phyloP scores from a whole-genome alignment of 2,113 vertebrate species.

The Lycocorax pyrrhopterus region DNA sequence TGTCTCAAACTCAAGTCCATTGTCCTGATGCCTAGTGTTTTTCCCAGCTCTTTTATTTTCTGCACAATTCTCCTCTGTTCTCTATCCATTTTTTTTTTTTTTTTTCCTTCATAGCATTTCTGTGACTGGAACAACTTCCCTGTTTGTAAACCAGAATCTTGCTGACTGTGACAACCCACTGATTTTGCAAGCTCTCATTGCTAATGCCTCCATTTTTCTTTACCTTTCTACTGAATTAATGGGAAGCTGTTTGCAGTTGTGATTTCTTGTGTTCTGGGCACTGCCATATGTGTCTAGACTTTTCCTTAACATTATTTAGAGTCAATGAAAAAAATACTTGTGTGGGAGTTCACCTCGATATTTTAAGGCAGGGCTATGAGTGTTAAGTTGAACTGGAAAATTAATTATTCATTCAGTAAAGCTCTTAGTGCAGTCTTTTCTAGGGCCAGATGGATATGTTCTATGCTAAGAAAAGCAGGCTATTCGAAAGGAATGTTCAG shows the following conservation, averaged over 20 bases:
- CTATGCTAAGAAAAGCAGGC: neutral
- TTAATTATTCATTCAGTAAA: conserved; percentile 6
- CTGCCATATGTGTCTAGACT: neutral
- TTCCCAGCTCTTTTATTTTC: neutral
- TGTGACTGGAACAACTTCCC: neutral
- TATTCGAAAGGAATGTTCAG: neutral
- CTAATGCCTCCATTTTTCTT: neutral
- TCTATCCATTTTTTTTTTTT: neutral
- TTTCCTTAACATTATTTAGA: neutral
- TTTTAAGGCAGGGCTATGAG: neutral
- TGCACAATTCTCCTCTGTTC: neutral
- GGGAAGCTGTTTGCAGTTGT: neutral
- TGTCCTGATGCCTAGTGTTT: neutral
- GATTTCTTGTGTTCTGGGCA: neutral
- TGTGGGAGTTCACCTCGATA: neutral
- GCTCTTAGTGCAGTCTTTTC: neutral
- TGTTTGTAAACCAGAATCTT: neutral
- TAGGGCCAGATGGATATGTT: neutral
- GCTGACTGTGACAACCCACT: neutral
- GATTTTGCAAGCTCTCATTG: neutral
- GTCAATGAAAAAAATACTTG: neutral
- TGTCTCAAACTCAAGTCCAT: neutral
- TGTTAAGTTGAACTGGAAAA: neutral
- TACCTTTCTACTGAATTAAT: neutral
- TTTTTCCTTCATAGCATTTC: neutral